A percentile compares a stretch with the other conserved stretches of the same genome.
phyloP scores from a whole-genome alignment of 2,888 invertebrate species.

The Plebejus melissa region DNA sequence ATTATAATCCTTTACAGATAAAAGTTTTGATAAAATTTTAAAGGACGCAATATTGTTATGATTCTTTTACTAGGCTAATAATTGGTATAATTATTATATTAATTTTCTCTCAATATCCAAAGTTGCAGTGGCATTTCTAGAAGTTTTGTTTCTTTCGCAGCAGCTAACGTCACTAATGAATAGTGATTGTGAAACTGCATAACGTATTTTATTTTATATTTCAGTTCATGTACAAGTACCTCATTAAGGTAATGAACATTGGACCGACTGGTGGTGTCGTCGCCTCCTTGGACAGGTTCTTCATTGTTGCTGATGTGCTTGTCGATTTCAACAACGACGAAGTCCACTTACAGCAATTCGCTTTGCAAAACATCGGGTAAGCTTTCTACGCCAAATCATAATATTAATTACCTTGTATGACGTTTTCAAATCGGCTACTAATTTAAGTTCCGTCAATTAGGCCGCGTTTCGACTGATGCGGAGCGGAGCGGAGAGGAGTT shows the following conservation, averaged over 20 bases:
- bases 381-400: slow-evolving; percentile 30
- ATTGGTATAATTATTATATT: no score
- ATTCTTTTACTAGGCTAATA: no score
- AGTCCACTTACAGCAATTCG: slow-evolving; percentile 67
- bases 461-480: no score
- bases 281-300: slow-evolving; percentile 62
- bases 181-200: no score
- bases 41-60: not conserved
- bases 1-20: not conserved
- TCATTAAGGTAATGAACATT: slow-evolving; percentile 71
- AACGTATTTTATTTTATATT: slow-evolving; percentile 38
- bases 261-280: slow-evolving; percentile 73
- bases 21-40: not conserved
- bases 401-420: not conserved
- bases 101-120: no score
- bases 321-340: slow-evolving; percentile 74
- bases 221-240: slow-evolving; percentile 73
- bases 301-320: slow-evolving; percentile 58
- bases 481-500: no score
- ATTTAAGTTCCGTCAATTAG: no score
- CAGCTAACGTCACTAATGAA: no score
- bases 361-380: slow-evolving; percentile 65
- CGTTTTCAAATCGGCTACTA: not conserved
- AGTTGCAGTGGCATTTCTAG: no score
- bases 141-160: no score